These are phyloP conservation scores for Plutella xylostella DNA, from an alignment of 2,888 invertebrate genomes.

Conservation along the genomic window DNA sequence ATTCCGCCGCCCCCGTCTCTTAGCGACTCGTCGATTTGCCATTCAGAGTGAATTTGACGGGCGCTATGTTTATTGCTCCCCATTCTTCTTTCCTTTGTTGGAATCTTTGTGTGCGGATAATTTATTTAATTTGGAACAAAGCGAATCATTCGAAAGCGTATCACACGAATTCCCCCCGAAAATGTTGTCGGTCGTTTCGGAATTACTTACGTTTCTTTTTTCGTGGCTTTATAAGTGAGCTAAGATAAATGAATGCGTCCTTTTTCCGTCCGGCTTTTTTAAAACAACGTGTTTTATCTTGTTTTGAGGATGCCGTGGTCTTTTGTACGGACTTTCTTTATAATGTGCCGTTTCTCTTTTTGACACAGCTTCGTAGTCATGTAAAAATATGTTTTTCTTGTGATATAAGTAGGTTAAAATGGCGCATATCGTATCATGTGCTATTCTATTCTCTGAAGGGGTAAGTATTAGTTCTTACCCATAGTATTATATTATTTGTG, in stretches of 20 bases:
- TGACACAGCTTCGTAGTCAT: no score
- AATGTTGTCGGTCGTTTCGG: not conserved
- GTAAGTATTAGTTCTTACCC: no score
- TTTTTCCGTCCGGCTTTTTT: not conserved
- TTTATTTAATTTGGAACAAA: conserved; percentile 61
- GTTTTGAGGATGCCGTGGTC: not conserved
- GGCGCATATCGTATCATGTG: no score
- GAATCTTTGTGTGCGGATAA: conserved; percentile 52
- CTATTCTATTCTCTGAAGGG: no score
- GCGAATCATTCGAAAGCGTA: conserved; percentile 35
- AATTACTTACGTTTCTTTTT: conserved; percentile 13
- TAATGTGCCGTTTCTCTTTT: not conserved
- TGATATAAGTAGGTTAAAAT: no score
- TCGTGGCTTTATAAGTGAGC: not conserved
- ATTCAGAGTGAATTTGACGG: conserved; percentile 55
- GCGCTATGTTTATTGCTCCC: conserved; percentile 50
- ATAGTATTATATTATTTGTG: no score
- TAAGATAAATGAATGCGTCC: conserved; percentile 1
- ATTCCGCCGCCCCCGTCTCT: conserved; percentile 14
- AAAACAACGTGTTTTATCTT: not conserved
- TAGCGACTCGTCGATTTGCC: conserved; percentile 33
- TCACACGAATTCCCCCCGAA: conserved; percentile 16
- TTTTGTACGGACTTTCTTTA: not conserved
- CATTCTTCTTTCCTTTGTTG: conserved; percentile 40
- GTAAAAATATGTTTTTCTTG: no score